phyloP scores from a whole-genome alignment of 2,797 vertebrate genomes.

The Crenichthys baileyi region DNA sequence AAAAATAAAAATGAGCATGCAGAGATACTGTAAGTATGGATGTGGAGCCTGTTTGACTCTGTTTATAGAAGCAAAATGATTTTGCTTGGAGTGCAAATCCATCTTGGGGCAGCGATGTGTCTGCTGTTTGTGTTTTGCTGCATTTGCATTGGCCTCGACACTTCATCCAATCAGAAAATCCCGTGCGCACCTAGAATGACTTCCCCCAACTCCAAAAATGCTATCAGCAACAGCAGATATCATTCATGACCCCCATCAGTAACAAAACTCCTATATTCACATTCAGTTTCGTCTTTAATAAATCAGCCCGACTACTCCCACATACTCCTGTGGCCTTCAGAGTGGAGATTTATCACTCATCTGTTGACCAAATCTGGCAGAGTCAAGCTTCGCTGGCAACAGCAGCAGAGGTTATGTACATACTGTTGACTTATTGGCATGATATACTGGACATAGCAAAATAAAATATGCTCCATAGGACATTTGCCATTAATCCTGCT shows the following conservation, averaged over 20 bases:
- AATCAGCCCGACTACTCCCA: conserved; percentile 64
- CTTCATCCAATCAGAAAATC: conserved; percentile 50
- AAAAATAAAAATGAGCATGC: conserved; percentile 41
- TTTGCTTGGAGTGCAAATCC: conserved; percentile 41
- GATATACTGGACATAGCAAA: conserved; percentile 69
- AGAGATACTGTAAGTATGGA: conserved; percentile 45
- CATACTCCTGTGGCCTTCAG: conserved; percentile 70
- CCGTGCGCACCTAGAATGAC: conserved; percentile 55
- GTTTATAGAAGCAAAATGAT: conserved; percentile 41
- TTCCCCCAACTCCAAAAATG: conserved; percentile 55
- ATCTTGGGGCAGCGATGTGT: conserved; percentile 25
- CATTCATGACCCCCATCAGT: conserved; percentile 64
- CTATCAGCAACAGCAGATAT: conserved; percentile 57
- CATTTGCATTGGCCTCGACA: conserved; percentile 56
- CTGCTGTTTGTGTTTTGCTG: conserved; percentile 30
- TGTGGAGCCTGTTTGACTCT: conserved; percentile 41
- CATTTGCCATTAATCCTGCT: conserved; percentile 67
- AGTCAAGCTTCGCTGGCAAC: conserved; percentile 59
- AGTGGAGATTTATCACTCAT: conserved; percentile 70
- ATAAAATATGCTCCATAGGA: conserved; percentile 73
- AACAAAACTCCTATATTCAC: conserved; percentile 62
- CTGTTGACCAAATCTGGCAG: conserved; percentile 72
- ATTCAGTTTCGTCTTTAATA: conserved; percentile 72
- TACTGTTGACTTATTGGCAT: conserved; percentile 67
- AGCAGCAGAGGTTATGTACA: conserved; percentile 62